A percentile compares a stretch with the other conserved stretches of the same genome.
These are phyloP conservation scores for Protophormia terraenovae DNA, from an alignment of 2,888 invertebrate species.

Conservation along the genomic window DNA sequence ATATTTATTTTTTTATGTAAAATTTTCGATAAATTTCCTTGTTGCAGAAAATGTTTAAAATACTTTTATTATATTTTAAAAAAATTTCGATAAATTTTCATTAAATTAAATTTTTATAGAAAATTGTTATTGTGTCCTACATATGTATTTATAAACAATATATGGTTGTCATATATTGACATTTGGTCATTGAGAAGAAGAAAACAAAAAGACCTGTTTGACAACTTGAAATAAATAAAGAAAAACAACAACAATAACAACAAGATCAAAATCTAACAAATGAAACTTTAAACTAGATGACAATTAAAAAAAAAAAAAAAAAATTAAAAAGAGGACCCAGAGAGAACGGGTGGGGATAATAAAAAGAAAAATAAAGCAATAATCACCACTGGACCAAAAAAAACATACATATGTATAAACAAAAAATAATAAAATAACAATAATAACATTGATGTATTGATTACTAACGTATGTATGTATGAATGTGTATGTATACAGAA, in stretches of 20 bases:
- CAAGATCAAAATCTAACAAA: conserved; percentile 71
- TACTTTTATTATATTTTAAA: too few species aligned
- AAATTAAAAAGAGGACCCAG: background rate
- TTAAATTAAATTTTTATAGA: too few species aligned
- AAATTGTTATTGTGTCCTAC: too few species aligned
- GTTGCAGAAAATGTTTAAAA: too few species aligned
- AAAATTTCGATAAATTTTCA: too few species aligned
- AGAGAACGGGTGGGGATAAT: background rate
- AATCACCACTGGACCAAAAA: conserved; percentile 11
- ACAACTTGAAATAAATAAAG: conserved; percentile 1
- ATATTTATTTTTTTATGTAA: too few species aligned
- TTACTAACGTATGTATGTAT: too few species aligned
- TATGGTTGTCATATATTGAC: background rate
- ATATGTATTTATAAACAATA: too few species aligned
- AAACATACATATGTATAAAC: too few species aligned
- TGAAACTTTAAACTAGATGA: conserved; percentile 24
- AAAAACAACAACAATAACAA: conserved; percentile 19
- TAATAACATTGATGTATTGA: conserved; percentile 25
- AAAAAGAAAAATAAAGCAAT: conserved; percentile 16
- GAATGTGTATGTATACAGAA: background rate
- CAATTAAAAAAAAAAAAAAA: background rate
- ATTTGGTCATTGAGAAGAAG: background rate
- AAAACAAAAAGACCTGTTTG: conserved; percentile 10
- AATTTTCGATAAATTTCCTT: too few species aligned
- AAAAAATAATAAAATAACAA: background rate